Evolutionary conservation across 2,888 invertebrate species (phyloP).

Genomic region (Agrenia bidenticulata): DNA sequence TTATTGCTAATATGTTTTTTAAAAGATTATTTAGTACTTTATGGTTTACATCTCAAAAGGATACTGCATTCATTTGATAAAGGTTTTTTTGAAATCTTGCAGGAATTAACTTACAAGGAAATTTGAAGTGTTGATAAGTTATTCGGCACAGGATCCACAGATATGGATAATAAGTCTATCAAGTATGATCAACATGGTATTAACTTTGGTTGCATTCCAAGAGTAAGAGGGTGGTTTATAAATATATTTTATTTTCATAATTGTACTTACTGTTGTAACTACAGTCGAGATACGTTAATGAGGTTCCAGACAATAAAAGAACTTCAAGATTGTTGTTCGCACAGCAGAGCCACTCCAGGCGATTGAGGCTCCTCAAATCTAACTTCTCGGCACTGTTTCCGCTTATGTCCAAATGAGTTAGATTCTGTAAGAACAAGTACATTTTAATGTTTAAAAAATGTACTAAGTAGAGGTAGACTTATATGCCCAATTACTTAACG

Average conservation of each 20-base stretch:
- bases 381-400: conserved; percentile 80
- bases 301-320: conserved; percentile 74
- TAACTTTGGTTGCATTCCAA: too few species aligned
- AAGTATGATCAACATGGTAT: conserved; percentile 55
- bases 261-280: conserved; percentile 72
- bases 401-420: conserved; percentile 70
- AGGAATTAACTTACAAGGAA: conserved; percentile 66
- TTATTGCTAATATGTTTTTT: conserved; percentile 51
- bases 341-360: conserved; percentile 74
- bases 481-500: too few species aligned
- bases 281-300: conserved; percentile 73
- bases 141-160: conserved; percentile 68
- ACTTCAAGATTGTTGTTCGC: conserved; percentile 74
- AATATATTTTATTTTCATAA: background rate
- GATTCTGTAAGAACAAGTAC: conserved; percentile 42
- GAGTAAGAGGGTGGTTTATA: too few species aligned
- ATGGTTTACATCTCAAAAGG: too few species aligned
- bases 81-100: too few species aligned
- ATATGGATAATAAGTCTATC: conserved; percentile 72
- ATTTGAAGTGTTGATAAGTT: conserved; percentile 75
- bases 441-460: too few species aligned
- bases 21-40: too few species aligned
- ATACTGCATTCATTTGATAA: too few species aligned
- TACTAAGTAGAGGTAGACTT: too few species aligned
- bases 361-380: conserved; percentile 75